phyloP scores from a whole-genome alignment of 2,888 invertebrate species.

The Monochamus alternatus region DNA sequence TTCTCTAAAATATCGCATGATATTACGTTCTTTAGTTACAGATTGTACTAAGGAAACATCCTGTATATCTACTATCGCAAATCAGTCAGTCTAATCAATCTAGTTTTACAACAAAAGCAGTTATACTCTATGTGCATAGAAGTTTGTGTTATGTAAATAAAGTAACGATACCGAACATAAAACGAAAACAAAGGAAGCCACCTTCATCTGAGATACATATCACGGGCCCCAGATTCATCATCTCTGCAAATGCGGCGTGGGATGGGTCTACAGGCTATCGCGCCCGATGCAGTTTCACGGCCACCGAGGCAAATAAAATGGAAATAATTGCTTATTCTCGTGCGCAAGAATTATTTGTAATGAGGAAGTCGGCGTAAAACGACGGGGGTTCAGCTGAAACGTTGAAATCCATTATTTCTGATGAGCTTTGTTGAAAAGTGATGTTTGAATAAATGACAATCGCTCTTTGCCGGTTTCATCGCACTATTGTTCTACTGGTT shows the following conservation, averaged over 20 bases:
- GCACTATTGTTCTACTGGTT: conserved; percentile 37
- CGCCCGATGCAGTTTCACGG: conserved; percentile 47
- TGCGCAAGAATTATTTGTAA: conserved; percentile 59
- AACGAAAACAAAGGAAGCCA: not conserved
- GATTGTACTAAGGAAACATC: too few species aligned
- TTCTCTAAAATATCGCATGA: too few species aligned
- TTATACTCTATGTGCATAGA: too few species aligned
- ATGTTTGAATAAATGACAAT: conserved; percentile 40
- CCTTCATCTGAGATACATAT: not conserved
- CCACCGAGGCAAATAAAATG: conserved; percentile 49
- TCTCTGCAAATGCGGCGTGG: not conserved
- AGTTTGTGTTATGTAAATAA: not conserved
- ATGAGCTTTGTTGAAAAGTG: conserved; percentile 27
- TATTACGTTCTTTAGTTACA: too few species aligned
- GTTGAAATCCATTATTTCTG: conserved; percentile 53
- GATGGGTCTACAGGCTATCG: conserved; percentile 48
- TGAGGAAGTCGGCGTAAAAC: conserved; percentile 57
- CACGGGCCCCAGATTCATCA: conserved; percentile 5
- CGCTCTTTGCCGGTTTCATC: conserved; percentile 32
- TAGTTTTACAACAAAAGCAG: too few species aligned
- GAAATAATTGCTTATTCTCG: conserved; percentile 58
- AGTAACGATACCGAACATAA: not conserved
- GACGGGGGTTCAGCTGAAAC: conserved; percentile 51
- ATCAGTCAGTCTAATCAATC: too few species aligned
- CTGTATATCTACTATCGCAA: too few species aligned